A percentile compares a stretch with the other conserved stretches of the same genome.
Conservation (phyloP, 2,113 vertebrate species). For the Hystrix brachyura region DNA sequence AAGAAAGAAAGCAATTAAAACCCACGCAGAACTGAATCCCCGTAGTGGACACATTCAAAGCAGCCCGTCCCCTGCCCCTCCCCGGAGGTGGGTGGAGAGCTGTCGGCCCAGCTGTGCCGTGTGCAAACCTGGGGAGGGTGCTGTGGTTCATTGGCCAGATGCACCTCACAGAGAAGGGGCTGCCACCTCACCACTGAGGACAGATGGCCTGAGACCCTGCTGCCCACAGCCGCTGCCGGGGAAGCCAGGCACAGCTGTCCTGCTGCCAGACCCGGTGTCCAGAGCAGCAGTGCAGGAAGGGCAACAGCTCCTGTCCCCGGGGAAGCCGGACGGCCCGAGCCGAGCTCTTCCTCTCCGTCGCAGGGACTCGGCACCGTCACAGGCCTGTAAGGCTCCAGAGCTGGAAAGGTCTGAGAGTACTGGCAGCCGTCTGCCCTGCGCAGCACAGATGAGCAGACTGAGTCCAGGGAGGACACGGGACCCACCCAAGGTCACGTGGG, state of each 20-base stretch:
- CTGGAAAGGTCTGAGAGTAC: background rate
- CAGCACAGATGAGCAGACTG: conserved; percentile 63
- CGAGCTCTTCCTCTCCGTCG: background rate
- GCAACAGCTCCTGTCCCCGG: background rate
- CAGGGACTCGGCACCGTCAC: background rate
- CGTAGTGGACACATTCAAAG: background rate
- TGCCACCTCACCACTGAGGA: conserved; percentile 38
- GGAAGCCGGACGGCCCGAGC: background rate
- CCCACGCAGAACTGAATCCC: conserved; percentile 13
- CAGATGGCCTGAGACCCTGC: conserved; percentile 61
- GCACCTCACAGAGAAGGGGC: conserved; percentile 56
- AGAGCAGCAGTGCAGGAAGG: background rate
- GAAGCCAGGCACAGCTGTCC: conserved; percentile 50
- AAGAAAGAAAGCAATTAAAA: conserved; percentile 40
- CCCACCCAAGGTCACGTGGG: background rate
- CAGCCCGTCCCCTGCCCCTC: background rate
- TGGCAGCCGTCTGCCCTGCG: background rate
- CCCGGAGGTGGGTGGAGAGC: background rate
- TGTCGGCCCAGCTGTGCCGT: conserved; percentile 25
- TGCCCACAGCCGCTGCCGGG: conserved; percentile 40
- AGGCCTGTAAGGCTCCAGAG: background rate
- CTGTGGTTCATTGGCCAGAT: conserved; percentile 33
- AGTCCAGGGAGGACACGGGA: conserved; percentile 16
- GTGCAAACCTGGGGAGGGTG: background rate
- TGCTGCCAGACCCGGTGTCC: conserved; percentile 44